phyloP scores from a whole-genome alignment of 2,113 vertebrate species.

The Anguilla rostrata region DNA sequence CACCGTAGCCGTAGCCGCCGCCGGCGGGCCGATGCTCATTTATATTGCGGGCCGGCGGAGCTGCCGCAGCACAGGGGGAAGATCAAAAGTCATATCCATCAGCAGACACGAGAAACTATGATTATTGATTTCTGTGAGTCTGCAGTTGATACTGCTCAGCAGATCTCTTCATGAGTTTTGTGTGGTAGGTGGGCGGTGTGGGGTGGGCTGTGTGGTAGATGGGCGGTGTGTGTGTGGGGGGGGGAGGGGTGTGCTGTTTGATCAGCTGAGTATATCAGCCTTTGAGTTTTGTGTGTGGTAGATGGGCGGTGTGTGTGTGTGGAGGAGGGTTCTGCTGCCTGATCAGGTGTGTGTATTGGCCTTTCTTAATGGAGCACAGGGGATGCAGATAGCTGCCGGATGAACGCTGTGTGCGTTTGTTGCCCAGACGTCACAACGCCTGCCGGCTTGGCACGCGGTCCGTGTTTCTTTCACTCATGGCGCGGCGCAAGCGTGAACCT shows the following conservation, averaged over 20 bases:
- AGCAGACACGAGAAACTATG: not conserved
- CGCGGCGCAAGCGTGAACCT: not conserved
- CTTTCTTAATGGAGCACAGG: not conserved
- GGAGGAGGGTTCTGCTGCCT: not conserved
- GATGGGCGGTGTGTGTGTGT: not conserved
- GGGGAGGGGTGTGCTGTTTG: not conserved
- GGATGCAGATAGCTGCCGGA: not conserved
- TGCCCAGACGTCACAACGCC: not conserved
- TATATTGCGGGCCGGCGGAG: slow-evolving; percentile 1
- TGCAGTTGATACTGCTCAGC: slow-evolving; percentile 9
- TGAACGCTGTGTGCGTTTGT: not conserved
- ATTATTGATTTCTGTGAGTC: slow-evolving; percentile 16
- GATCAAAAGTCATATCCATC: slow-evolving; percentile 14
- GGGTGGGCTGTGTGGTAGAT: not conserved
- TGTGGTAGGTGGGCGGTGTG: not conserved
- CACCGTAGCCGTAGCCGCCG: not conserved
- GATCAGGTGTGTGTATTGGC: not conserved
- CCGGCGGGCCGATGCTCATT: slow-evolving; percentile 3
- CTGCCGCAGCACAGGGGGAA: not conserved
- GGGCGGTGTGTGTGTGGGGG: not conserved
- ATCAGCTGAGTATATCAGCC: not conserved
- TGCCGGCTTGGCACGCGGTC: not conserved
- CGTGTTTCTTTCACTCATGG: slow-evolving; percentile 15
- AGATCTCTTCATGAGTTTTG: slow-evolving; percentile 6
- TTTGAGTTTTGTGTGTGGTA: not conserved